Evolutionary conservation across 2,113 vertebrate genomes (phyloP), one percentile per base, ranked within the genome.

Genomic region (Turnix velox): DNA sequence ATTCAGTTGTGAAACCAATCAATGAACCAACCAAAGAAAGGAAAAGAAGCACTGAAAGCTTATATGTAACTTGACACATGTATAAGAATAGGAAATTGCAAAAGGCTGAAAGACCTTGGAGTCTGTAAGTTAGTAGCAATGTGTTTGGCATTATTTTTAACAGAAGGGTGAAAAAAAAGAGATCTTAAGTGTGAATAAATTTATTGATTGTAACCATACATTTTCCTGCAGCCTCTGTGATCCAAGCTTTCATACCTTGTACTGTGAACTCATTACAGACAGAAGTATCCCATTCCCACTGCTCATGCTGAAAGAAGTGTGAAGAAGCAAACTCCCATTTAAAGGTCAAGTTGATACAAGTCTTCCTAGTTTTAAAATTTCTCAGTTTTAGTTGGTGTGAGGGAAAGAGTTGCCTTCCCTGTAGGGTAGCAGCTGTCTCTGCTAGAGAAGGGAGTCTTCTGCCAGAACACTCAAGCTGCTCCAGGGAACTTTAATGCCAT

Each of bases 401-500:
- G 7, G 12, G 33, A 73, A 35, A n/a, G 14, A 9, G 28, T 46
- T 52, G 30, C 13, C 37, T 74, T 63, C 27, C 22, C n/a, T 52
- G 19, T n/a, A 54, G 72, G 27, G 28, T 11, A 73, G 35, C n/a
- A 40, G 59, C n/a, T 51, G 24, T n/a, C 20, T 7, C 20, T 61
- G 59, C 59, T 84, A 48, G 20, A 51, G 33, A 39, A 18, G 18
- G 25, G 25, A 71, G 12, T 42, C 71, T 33, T 76, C 37, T 20
- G 33, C 25, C 17, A 12, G 45, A 65, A 27, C 0, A 1, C 37
- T 24, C 24, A 8, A 59, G 40, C 25, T 1, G 0, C 18, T 28
- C 0, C 1, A 57, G 49, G 22, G 22, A 35, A 19, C 19, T 16
- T 33, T 49, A 37, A 54, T 3, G 19, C 54, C 63, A 24, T 1